Percentiles rank a stretch among this genome's conserved stretches.
Conservation (phyloP, 37 sponge, comb jelly and placozoan genomes). For the Oscarella lobularis region DNA sequence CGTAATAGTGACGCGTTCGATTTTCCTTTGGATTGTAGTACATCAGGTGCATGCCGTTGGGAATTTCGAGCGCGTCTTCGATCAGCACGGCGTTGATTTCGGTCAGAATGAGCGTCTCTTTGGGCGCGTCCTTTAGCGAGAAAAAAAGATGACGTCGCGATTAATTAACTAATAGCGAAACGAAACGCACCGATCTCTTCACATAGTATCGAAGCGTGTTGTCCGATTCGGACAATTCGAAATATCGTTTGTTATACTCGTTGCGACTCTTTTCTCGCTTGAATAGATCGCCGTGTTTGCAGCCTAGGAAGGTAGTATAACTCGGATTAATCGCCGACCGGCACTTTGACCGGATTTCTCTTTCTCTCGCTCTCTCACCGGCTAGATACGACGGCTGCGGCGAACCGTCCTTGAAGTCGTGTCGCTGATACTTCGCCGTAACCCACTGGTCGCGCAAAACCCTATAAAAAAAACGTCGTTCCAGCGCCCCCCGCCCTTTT, state of each 20-base stretch:
- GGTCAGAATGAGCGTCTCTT: background rate
- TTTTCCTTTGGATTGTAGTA: background rate
- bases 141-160: background rate
- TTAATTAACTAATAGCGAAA: background rate
- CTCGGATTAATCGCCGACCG: no score
- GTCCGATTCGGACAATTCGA: background rate
- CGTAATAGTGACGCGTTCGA: background rate
- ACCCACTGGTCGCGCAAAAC: constrained; percentile 2
- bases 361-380: background rate
- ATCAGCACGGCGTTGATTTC: background rate
- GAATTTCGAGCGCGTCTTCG: background rate
- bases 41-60: background rate
- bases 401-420: background rate
- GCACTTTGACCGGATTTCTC: no score
- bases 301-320: no score
- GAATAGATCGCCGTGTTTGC: background rate
- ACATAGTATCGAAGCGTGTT: background rate
- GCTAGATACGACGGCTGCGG: background rate
- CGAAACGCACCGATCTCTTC: background rate
- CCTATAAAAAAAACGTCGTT: background rate
- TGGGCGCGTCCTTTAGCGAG: background rate
- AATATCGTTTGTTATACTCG: background rate
- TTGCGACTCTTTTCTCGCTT: background rate
- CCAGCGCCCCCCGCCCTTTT: no score
- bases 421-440: background rate